These are phyloP conservation scores for Falco cherrug DNA, from an alignment of 2,797 vertebrate genomes.

Conservation along the genomic window DNA sequence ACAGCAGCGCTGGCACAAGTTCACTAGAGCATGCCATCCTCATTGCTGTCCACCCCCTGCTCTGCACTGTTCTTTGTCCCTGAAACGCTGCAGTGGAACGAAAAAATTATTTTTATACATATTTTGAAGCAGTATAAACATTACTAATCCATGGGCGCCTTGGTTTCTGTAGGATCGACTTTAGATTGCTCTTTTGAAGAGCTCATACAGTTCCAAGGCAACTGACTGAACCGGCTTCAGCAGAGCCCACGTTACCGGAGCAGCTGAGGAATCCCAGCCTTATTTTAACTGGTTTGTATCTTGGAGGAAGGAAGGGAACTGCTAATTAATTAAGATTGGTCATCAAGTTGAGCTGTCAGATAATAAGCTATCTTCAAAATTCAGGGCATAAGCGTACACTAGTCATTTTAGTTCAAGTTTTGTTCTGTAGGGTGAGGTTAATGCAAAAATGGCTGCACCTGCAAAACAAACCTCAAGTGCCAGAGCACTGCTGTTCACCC, in stretches of 20 bases:
- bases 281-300: background rate
- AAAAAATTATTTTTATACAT: background rate
- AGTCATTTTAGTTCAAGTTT: background rate
- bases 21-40: accelerated
- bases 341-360: background rate
- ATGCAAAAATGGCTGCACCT: background rate
- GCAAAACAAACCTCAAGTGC: background rate
- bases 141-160: background rate
- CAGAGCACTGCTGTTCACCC: accelerated
- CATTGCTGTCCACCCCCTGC: background rate
- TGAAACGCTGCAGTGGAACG: background rate
- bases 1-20: background rate
- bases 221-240: background rate
- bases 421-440: background rate
- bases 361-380: background rate
- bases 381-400: background rate
- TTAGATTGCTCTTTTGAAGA: background rate
- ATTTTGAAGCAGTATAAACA: background rate
- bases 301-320: background rate
- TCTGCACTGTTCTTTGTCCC: background rate
- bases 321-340: background rate
- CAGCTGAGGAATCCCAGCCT: background rate
- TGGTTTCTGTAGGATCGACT: background rate
- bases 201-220: background rate
- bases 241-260: background rate